Percentiles rank a stretch among this genome's conserved stretches.
phyloP scores from a whole-genome alignment of 2,888 invertebrate genomes.

The Portevinia maculata region DNA sequence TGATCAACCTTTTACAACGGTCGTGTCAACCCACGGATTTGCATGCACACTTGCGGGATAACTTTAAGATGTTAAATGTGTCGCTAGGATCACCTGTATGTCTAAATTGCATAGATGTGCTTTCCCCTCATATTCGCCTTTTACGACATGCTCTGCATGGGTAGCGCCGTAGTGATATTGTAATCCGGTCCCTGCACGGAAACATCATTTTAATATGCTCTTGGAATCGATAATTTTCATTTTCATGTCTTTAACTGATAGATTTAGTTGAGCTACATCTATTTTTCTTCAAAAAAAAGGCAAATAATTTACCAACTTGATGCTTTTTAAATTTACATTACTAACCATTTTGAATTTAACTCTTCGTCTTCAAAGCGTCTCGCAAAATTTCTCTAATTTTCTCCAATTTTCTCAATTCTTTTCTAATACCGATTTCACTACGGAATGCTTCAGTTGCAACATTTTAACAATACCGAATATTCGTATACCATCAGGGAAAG shows the following conservation, averaged over 20 bases:
- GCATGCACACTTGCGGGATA: too few species aligned
- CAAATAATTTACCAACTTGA: conserved; percentile 45
- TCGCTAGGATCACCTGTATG: too few species aligned
- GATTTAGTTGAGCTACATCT: background rate
- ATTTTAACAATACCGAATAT: conserved; percentile 46
- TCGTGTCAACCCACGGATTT: too few species aligned
- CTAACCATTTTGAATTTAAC: conserved; percentile 45
- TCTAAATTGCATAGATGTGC: too few species aligned
- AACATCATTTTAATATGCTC: too few species aligned
- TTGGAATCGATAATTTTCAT: background rate
- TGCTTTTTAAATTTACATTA: conserved; percentile 39
- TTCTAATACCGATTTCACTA: conserved; percentile 52
- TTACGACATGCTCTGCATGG: too few species aligned
- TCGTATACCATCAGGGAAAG: conserved; percentile 20
- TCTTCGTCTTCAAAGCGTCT: conserved; percentile 57
- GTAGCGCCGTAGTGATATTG: too few species aligned
- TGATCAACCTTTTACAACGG: too few species aligned
- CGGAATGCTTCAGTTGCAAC: conserved; percentile 49
- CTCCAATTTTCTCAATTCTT: conserved; percentile 44
- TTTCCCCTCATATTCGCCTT: too few species aligned
- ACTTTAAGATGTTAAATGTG: too few species aligned
- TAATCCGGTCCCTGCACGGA: too few species aligned
- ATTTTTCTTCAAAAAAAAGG: conserved; percentile 1
- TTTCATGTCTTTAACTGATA: background rate
- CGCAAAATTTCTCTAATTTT: conserved; percentile 41